Evolutionary conservation across 1,140 invertebrate genomes (phyloP), one percentile per base, ranked within the genome.

Genomic region (Drosophila teissieri): DNA sequence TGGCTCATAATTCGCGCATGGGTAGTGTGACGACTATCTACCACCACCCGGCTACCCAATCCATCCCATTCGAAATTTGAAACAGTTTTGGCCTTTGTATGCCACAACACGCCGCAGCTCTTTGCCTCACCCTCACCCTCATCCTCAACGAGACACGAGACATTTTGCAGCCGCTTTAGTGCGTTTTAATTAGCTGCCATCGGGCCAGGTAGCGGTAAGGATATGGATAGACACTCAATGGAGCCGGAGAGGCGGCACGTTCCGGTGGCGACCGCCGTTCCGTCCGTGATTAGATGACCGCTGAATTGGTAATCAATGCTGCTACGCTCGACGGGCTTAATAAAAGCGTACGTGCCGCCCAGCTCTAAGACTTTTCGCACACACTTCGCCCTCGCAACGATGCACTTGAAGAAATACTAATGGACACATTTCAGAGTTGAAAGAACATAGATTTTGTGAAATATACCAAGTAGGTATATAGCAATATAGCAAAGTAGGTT

Each of bases 281-380:
- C 46, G 54, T 54, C 52, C 72, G 83, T 88, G 84, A 89, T 89
- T 89, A 89, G 84, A 89, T 89, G 85, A 84, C 85, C 85, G 77
- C 85, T 84, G 85, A 89, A 89, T 89, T 89, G 80, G 85, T 89
- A 89, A 89, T 89, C 84, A 89, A 89, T 89, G 84, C 84, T 51
- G 54, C 64, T 74, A 60, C 70, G 57, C 60, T 58, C 54, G 49
- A 54, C 64, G 67, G 51, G 77, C 84, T 90, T 90, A 84, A 89
- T 89, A 89, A 90, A 88, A 90, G 77, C 62, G 80, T 80, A 89
- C 84, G 84, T 88, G 84, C 89, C 80, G 48, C 62, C 40, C 60
- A 46, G 65, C 48, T 40, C 40, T 74, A 78, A 82, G 82, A 86
- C 64, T 86, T 88, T 88, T 82, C 61, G 82, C 83, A 88, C 84